Base-by-base conservation (phyloP, 2,888 invertebrate species). In the Melipona bicolor region DNA sequence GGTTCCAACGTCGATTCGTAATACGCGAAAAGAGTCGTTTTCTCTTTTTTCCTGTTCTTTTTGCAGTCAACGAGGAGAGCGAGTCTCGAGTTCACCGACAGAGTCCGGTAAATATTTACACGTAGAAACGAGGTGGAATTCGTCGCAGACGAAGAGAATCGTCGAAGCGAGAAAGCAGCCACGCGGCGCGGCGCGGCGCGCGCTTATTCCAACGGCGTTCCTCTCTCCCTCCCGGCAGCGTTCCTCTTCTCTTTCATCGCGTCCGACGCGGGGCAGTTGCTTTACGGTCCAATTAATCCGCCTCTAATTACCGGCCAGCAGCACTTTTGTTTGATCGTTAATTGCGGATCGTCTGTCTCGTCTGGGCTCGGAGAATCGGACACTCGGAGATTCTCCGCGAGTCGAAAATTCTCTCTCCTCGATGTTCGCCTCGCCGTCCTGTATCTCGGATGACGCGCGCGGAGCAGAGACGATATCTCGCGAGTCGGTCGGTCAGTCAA, bases 401-500 rank as follows among this genome's bases (percentile, higher is more conserved):
- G 27, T 27, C 11, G 64, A 56, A 0, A 52, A 19, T 52, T 19
- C 36, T 15, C 36, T 15, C 0, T 27, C 36, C 32, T 21, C 15
- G 49, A 52, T 32, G 21, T 3, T 61, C 24, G 56, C 50, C 68
- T 74, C 49, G 32, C 54, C n/a, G 81, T 27, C 36, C 43, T 70
- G 67, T 74, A 73, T 77, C 79, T 79, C 65, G 72, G 72, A 86
- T 86, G 43, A 43, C 81, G 52, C 27, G 36, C n/a, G 77, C 50
- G 52, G 80, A 74, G 67, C 69, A 24, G 67, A 36, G 43, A 69
- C 75, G 76, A 85, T 65, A 61, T 86, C 87, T 79, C 76, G 74
- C 89, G 90, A 91, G 88, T 91, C 92, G 89, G 85, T 88, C 32
- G 92, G 91, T 91, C 92, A 91, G 76, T 91, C 92, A 91, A 92